Evolutionary conservation across 2,797 vertebrate species (phyloP), one percentile per base, ranked within the genome.

Genomic region (Enteromius thamalakanensis): DNA sequence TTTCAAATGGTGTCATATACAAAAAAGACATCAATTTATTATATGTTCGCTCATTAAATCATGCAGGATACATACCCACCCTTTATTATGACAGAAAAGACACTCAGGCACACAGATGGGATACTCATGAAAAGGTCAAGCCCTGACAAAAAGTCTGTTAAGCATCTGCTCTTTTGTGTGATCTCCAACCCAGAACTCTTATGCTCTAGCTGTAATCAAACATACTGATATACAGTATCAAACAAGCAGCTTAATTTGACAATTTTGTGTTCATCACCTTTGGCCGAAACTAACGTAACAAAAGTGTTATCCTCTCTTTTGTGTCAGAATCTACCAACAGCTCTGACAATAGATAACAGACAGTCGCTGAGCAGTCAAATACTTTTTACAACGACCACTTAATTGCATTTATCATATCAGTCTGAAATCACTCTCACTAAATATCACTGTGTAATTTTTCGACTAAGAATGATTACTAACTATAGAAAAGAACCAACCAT

Each of bases 81-180:
- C 55, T 11, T 60, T 12, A 60, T 26, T 60, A 26, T 60, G 23
- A 26, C 10, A 60, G 55, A 12, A 60, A 60, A 60, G 11, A 12
- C 4, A 53, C 51, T 17, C 19, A 21, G 19, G 51, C 51, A 53
- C 51, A 60, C 55, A 60, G 55, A 60, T 60, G n/a, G 55, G 55
- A 60, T 60, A 26, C 55, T 60, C n/a, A 12, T 60, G 55, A 60
- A 23, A 60, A 60, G 10, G 55, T 60, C 55, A 60, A 60, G 55
- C n/a, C 55, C n/a, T 60, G 55, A 60, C 55, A 60, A 23, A 60
- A 60, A 60, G 55, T n/a, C n/a, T 60, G 55, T 60, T 60, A n/a
- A 60, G n/a, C 55, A 60, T 60, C 55, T 60, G n/a, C n/a, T 5
- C n/a, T 23, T 23, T 10, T 23, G n/a, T 23, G n/a, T 60, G n/a